Conservation (phyloP, 2,113 vertebrate genomes). For the Alaudala cheleensis region DNA sequence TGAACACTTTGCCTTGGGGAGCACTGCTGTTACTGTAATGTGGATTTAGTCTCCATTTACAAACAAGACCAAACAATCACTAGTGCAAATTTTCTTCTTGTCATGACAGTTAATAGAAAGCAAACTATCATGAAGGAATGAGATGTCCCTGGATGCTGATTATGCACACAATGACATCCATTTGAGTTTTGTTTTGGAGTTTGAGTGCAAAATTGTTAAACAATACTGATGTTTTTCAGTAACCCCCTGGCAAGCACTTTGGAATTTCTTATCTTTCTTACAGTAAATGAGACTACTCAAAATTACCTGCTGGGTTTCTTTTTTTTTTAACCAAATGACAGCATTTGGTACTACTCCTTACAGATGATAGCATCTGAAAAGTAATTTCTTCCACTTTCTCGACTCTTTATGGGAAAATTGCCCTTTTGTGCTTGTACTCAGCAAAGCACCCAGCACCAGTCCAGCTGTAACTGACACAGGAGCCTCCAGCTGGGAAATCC, state of each 20-base stretch:
- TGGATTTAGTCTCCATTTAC: slow-evolving; percentile 19
- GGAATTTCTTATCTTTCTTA: background rate
- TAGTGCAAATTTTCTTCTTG: background rate
- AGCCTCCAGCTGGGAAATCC: slow-evolving; percentile 34
- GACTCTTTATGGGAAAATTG: background rate
- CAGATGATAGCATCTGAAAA: slow-evolving; percentile 20
- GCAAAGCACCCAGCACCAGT: background rate
- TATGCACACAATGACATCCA: background rate
- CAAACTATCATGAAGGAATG: background rate
- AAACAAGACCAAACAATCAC: background rate
- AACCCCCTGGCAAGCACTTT: background rate
- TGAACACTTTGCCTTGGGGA: slow-evolving; percentile 10
- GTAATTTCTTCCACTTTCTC: slow-evolving; percentile 21
- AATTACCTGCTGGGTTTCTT: background rate
- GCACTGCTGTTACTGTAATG: background rate
- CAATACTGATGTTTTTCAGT: background rate
- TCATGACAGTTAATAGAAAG: background rate
- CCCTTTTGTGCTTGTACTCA: background rate
- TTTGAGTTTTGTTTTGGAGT: slow-evolving; percentile 15
- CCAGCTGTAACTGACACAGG: slow-evolving; percentile 16
- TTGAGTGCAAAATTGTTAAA: slow-evolving; percentile 31
- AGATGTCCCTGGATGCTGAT: background rate
- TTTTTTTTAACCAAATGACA: background rate
- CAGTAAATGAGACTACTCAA: background rate
- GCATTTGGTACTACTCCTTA: background rate